A percentile compares a stretch with the other conserved stretches of the same genome.
Conservation (phyloP, 2,113 vertebrate species). For the Rhea americana region DNA sequence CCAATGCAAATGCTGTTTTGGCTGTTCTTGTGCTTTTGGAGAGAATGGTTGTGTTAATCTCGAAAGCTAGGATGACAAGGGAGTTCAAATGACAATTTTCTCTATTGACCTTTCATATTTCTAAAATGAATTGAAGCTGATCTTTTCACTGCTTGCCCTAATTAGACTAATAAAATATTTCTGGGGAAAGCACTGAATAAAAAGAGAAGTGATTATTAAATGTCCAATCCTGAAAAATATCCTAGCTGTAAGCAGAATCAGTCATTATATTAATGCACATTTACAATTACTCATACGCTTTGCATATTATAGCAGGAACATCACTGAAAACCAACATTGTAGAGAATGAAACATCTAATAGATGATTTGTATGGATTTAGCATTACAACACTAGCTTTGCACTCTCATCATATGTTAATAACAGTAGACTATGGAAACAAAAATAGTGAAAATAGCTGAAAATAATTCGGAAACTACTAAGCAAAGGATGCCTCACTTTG, state of each 20-base stretch:
- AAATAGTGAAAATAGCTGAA: background rate
- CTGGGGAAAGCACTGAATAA: background rate
- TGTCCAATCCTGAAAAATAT: background rate
- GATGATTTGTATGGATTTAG: background rate
- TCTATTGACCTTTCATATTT: background rate
- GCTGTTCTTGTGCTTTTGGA: fast-evolving
- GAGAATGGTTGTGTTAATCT: background rate
- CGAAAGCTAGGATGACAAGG: background rate
- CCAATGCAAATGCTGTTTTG: background rate
- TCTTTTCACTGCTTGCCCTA: background rate
- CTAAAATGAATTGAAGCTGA: background rate
- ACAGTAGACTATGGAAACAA: background rate
- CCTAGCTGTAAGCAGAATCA: background rate
- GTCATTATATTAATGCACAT: background rate
- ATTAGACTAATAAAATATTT: slow-evolving; percentile 30
- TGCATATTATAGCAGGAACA: background rate
- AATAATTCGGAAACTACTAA: background rate
- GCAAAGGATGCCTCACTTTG: background rate
- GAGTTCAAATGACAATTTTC: background rate
- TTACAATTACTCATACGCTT: background rate
- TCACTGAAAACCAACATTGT: background rate
- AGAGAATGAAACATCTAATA: background rate
- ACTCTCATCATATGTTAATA: background rate
- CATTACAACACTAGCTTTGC: background rate
- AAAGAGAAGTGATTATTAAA: background rate